Evolutionary conservation across 2,113 vertebrate species (phyloP).

Genomic region (Scatophagus argus): DNA sequence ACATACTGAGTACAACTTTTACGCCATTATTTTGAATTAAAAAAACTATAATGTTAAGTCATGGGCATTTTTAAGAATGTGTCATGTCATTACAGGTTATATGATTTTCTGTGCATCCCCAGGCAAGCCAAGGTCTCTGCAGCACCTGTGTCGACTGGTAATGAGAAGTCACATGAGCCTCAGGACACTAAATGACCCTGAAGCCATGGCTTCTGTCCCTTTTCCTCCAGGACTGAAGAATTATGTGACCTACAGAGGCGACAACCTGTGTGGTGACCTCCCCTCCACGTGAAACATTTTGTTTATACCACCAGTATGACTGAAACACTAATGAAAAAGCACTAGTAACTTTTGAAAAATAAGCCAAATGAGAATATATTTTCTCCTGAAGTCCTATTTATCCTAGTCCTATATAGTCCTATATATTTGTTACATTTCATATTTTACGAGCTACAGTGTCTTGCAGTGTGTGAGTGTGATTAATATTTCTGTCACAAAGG

Average conservation of each 20-base stretch:
- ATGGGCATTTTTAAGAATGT: too few relatives aligned
- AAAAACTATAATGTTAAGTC: background rate
- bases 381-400: background rate
- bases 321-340: background rate
- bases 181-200: constrained; percentile 80
- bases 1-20: constrained; percentile 85
- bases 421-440: background rate
- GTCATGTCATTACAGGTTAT: background rate
- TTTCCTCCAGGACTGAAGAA: constrained; percentile 85
- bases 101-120: constrained; percentile 13
- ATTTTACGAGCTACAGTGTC: background rate
- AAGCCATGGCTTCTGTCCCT: constrained; percentile 78
- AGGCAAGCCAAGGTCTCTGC: constrained; percentile 89
- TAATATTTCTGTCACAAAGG: too few relatives aligned
- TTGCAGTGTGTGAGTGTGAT: background rate
- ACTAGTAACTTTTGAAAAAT: background rate
- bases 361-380: background rate
- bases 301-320: background rate
- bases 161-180: constrained; percentile 86
- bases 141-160: constrained; percentile 89
- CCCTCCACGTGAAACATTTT: background rate
- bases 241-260: constrained; percentile 88
- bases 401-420: too few relatives aligned
- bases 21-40: background rate
- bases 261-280: constrained; percentile 78